These are phyloP conservation scores for Brenthis daphne DNA, from an alignment of 2,888 invertebrate genomes.

Conservation along the genomic window DNA sequence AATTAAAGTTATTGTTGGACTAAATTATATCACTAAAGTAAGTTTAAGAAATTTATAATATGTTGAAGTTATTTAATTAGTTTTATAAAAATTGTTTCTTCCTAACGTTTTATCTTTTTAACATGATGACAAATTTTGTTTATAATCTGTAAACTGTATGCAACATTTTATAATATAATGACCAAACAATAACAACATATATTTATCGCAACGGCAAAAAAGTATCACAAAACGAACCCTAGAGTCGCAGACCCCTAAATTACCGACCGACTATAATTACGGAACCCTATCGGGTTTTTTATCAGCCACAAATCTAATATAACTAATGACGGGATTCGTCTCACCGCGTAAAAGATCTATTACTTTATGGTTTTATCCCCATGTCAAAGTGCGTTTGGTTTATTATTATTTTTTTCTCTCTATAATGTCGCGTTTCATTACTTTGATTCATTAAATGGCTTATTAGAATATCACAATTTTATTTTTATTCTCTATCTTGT, in stretches of 20 bases:
- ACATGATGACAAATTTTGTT: background rate
- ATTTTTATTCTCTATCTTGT: too few relatives aligned
- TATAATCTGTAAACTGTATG: background rate
- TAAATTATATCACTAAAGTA: too few relatives aligned
- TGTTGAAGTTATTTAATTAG: too few relatives aligned
- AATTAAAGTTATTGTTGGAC: background rate
- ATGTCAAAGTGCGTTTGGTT: constrained; percentile 43
- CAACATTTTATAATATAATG: constrained; percentile 22
- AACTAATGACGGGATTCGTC: constrained; percentile 69
- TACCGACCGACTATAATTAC: constrained; percentile 66
- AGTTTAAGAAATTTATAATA: too few relatives aligned
- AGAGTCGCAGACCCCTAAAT: constrained; percentile 62
- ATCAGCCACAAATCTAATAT: constrained; percentile 74
- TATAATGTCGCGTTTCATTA: background rate
- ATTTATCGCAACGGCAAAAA: constrained; percentile 50
- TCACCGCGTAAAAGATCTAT: constrained; percentile 59
- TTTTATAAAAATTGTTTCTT: too few relatives aligned
- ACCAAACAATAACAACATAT: constrained; percentile 40
- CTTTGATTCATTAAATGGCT: too few relatives aligned
- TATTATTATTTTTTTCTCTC: background rate
- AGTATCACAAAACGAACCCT: constrained; percentile 53
- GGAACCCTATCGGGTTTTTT: constrained; percentile 64
- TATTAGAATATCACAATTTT: too few relatives aligned
- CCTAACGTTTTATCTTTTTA: too few relatives aligned
- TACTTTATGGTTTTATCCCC: constrained; percentile 51